Conservation (phyloP, 2,113 vertebrate genomes). For the Chascanopsetta lugubris region DNA sequence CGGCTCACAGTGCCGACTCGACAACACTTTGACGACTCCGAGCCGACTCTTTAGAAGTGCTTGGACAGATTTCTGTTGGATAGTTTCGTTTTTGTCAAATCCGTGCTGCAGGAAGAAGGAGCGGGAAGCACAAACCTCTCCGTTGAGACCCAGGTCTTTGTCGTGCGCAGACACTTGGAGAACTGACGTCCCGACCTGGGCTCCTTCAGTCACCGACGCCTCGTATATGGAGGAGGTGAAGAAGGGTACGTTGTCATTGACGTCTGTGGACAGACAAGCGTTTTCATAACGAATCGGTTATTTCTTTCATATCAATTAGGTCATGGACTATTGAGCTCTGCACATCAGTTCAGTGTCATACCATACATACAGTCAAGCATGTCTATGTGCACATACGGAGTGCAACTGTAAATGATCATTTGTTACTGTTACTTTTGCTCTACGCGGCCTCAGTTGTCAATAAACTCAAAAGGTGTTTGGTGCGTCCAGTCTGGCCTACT, state of each 20-base stretch:
- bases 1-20: not conserved
- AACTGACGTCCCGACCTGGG: slow-evolving; percentile 82
- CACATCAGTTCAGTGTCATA: no score
- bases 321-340: not conserved
- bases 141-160: slow-evolving; percentile 88
- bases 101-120: slow-evolving; percentile 14
- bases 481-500: no score
- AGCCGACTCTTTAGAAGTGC: slow-evolving; percentile 9
- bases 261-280: slow-evolving; percentile 75
- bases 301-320: not conserved
- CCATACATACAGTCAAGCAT: no score
- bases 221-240: slow-evolving; percentile 93
- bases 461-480: no score
- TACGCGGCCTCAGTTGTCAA: no score
- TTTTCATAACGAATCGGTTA: slow-evolving; percentile 5
- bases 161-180: slow-evolving; percentile 88
- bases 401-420: no score
- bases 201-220: slow-evolving; percentile 86
- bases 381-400: no score
- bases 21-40: slow-evolving; percentile 25
- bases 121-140: slow-evolving; percentile 78
- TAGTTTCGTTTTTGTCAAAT: not conserved
- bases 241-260: slow-evolving; percentile 93
- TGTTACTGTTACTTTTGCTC: no score
- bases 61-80: slow-evolving; percentile 10